Evolutionary conservation across 2,888 invertebrate species (phyloP).

Genomic region (Amphimallon solstitiale): DNA sequence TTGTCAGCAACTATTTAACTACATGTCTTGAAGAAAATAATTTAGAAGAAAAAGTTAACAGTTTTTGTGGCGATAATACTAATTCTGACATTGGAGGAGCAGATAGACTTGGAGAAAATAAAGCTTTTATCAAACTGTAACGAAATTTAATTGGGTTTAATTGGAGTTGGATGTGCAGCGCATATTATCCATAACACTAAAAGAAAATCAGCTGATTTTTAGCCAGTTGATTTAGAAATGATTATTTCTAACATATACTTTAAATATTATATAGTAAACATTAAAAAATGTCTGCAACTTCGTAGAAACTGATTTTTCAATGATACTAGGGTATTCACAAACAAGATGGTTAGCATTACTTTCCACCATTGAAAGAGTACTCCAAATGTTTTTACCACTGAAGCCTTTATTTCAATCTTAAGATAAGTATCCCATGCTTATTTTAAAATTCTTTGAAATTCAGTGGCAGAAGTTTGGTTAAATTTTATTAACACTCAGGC

Average conservation of each 20-base stretch:
- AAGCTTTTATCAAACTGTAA: not conserved
- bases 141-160: not conserved
- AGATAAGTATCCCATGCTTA: not conserved
- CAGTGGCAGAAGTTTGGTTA: not conserved
- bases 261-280: too few relatives aligned
- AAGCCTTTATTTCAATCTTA: not conserved
- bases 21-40: slow-evolving; percentile 5
- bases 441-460: slow-evolving; percentile 14
- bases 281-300: too few relatives aligned
- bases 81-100: slow-evolving; percentile 2
- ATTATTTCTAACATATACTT: not conserved
- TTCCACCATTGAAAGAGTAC: slow-evolving; percentile 3
- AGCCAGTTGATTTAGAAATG: not conserved
- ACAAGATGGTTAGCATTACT: slow-evolving; percentile 13
- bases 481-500: too few relatives aligned
- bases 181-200: slow-evolving; percentile 1
- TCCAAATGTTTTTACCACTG: not conserved
- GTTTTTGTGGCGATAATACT: not conserved
- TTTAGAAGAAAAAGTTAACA: not conserved
- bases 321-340: not conserved
- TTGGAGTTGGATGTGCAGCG: not conserved
- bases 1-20: slow-evolving; percentile 1
- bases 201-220: not conserved
- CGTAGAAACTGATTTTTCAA: too few relatives aligned
- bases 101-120: not conserved